Percentiles rank a stretch among this genome's conserved stretches.
These are phyloP conservation scores for Caenorhabditis sp. DNA, from an alignment of 2,888 invertebrate genomes.

Conservation along the genomic window DNA sequence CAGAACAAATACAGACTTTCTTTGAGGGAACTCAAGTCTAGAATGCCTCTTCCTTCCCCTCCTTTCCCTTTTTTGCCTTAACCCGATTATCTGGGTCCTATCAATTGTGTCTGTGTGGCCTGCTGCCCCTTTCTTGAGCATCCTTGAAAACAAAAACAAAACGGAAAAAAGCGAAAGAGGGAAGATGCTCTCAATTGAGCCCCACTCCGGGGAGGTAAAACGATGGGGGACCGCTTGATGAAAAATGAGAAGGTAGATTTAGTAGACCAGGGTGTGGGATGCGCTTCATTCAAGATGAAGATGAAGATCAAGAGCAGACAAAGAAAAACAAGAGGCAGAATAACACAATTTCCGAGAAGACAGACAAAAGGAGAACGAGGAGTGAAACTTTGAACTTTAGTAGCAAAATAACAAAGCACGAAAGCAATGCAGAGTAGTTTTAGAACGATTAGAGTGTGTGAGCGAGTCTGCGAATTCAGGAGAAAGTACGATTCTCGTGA, in stretches of 20 bases:
- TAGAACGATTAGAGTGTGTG: too few relatives aligned
- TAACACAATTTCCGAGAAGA: too few relatives aligned
- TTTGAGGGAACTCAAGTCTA: too few relatives aligned
- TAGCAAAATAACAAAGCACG: too few relatives aligned
- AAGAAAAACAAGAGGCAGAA: neutral
- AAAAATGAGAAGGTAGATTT: neutral
- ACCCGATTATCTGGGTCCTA: slow-evolving; percentile 22
- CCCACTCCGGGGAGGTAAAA: slow-evolving; percentile 7
- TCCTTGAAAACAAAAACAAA: slow-evolving; percentile 29
- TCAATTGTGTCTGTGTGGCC: slow-evolving; percentile 21
- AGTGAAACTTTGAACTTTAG: too few relatives aligned
- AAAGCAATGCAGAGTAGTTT: too few relatives aligned
- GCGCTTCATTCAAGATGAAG: neutral
- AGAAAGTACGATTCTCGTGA: too few relatives aligned
- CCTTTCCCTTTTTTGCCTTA: slow-evolving; percentile 1
- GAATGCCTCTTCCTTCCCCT: too few relatives aligned
- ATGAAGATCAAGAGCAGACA: neutral
- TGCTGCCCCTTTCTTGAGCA: neutral
- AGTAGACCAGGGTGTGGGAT: too few relatives aligned
- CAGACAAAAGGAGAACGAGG: too few relatives aligned
- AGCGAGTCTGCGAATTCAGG: too few relatives aligned
- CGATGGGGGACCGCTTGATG: neutral
- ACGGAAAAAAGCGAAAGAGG: neutral
- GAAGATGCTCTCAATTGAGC: neutral
- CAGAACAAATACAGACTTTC: too few relatives aligned